These are phyloP conservation scores for Epizoanthus ramosus DNA, from an alignment of 92 coral and sea anemone genomes.

Conservation along the genomic window DNA sequence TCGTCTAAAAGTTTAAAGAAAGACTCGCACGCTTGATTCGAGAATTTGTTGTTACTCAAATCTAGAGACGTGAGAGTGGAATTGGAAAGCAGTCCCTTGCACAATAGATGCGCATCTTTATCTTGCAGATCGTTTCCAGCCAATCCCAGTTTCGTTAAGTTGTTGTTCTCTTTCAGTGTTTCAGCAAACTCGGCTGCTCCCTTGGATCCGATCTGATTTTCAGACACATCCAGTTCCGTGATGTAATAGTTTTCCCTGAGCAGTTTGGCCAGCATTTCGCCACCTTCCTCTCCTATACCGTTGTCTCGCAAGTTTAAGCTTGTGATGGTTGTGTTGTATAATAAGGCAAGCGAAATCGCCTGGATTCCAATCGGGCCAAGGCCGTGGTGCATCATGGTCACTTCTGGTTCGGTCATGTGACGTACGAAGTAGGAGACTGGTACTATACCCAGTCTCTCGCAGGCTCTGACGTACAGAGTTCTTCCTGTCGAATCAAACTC, in stretches of 20 bases:
- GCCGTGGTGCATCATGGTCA: slow-evolving; percentile 91
- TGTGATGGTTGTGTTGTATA: slow-evolving; percentile 84
- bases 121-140: slow-evolving; percentile 75
- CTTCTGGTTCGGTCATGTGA: slow-evolving; percentile 82
- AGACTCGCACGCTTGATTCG: slow-evolving; percentile 70
- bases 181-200: slow-evolving; percentile 68
- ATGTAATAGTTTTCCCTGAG: slow-evolving; percentile 87
- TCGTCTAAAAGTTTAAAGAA: slow-evolving; percentile 72
- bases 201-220: slow-evolving; percentile 69
- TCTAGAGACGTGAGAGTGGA: slow-evolving; percentile 70
- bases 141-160: slow-evolving; percentile 69
- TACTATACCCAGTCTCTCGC: slow-evolving; percentile 85
- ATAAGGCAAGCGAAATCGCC: slow-evolving; percentile 73
- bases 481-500: slow-evolving; percentile 85
- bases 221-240: slow-evolving; percentile 80
- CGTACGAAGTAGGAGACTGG: slow-evolving; percentile 90
- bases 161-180: slow-evolving; percentile 71
- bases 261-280: slow-evolving; percentile 73
- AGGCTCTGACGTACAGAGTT: slow-evolving; percentile 74
- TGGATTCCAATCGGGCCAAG: slow-evolving; percentile 84
- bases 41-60: slow-evolving; percentile 75
- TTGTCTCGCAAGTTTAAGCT: slow-evolving; percentile 81
- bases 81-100: slow-evolving; percentile 63
- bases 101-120: slow-evolving; percentile 72
- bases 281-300: slow-evolving; percentile 90